These are phyloP conservation scores for Ramazzottius varieornatus DNA, from an alignment of 2,888 invertebrate species.

Conservation along the genomic window DNA sequence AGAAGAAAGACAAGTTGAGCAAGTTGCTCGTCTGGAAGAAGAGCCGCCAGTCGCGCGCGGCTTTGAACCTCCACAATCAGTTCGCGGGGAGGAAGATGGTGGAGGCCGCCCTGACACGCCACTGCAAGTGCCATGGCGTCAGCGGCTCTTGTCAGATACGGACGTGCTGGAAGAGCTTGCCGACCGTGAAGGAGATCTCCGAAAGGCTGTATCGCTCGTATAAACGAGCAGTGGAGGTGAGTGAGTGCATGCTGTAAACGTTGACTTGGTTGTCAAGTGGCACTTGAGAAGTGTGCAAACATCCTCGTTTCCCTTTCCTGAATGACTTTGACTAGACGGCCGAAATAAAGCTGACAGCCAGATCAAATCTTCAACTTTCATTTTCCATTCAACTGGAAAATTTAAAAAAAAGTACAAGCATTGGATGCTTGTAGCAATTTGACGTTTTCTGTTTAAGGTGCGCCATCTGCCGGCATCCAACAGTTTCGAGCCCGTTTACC, in stretches of 20 bases:
- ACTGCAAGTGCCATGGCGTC: conserved; percentile 60
- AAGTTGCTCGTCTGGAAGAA: background rate
- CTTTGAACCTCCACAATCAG: conserved; percentile 49
- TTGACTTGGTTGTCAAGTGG: no score
- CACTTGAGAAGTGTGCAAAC: no score
- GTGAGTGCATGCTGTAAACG: conserved; percentile 19
- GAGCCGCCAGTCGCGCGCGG: conserved; percentile 22
- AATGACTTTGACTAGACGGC: no score
- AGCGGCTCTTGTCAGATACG: conserved; percentile 54
- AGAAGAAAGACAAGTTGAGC: background rate
- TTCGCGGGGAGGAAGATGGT: conserved; percentile 45
- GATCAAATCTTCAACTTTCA: no score
- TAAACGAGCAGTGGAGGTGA: conserved; percentile 29
- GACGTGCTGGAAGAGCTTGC: conserved; percentile 50
- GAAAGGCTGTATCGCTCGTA: conserved; percentile 6
- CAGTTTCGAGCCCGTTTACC: background rate
- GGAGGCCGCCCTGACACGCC: conserved; percentile 30
- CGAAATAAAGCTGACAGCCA: no score
- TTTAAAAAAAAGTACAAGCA: no score
- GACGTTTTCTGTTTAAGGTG: conserved; percentile 13
- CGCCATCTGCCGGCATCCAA: background rate
- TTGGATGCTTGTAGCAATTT: no score
- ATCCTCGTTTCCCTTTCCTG: no score
- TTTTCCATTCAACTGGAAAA: no score
- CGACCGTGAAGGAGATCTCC: conserved; percentile 29